Base-by-base conservation (phyloP, 2,888 invertebrate species). In the Neoaliturus tenellus region DNA sequence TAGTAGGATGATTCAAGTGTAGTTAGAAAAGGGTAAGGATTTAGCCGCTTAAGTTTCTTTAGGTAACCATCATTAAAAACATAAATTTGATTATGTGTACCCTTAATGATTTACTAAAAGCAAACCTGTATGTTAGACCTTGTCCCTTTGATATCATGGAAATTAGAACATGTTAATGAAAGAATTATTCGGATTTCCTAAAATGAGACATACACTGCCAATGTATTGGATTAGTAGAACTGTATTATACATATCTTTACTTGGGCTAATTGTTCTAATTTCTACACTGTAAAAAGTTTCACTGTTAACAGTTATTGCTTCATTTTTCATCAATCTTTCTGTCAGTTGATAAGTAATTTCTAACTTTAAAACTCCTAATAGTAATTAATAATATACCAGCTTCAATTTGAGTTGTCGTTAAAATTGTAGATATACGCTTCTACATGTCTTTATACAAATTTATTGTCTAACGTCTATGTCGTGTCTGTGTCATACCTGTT, bases 391-490 rank as follows among this genome's bases (percentile, higher is more conserved):
- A 75, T 44, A 75, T 75, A 44, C 14, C 14, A 41, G 75, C 75
- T 75, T 75, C 0, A 44, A 5, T 3, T 75, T 75, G 12, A 75
- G 75, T 75, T 75, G 3, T 33, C 41, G 5, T 48, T 25, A 35
- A 41, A 75, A 23, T 75, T 69, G 39, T 39, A 69, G 20, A 6
- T 75, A 75, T 14, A 39, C 48, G 75, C 75, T 75, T 75, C 75
- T 75, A 75, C 20, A 41, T 75, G 75, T 75, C 75, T 75, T 75
- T 41, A 71, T 75, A 75, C 75, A 41, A 69, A 28, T 23, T 75
- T 5, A 75, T 75, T 75, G 75, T 75, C 75, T 75, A 44, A 39
- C 48, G 75, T 75, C 75, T 75, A 41, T 48, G 75, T 75, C 75
- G 75, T 75, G 75, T 75, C 44, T 75, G 20, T 75, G 75, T 75